phyloP scores from a whole-genome alignment of 2,888 invertebrate genomes.

The Lasioglossum malachurum region DNA sequence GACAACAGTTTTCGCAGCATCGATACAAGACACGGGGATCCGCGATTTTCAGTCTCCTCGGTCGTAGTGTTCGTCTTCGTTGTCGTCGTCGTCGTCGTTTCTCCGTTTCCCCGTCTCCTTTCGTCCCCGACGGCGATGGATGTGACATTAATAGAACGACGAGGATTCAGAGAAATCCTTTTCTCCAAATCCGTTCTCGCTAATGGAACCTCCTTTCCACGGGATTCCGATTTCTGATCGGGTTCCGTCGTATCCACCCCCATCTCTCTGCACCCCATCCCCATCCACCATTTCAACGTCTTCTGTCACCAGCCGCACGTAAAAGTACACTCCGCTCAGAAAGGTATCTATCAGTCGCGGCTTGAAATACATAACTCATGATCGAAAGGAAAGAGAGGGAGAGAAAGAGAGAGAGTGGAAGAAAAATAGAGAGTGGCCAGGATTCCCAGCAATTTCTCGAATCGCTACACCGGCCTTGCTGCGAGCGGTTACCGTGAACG shows the following conservation, averaged over 20 bases:
- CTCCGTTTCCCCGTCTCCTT: slow-evolving; percentile 23
- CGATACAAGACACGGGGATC: slow-evolving; percentile 53
- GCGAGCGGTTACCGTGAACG: neutral
- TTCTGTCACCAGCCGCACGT: slow-evolving; percentile 31
- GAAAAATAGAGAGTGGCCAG: neutral
- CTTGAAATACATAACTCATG: slow-evolving; percentile 37
- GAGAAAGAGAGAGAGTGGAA: neutral
- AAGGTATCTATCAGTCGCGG: slow-evolving; percentile 40
- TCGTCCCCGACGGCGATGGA: slow-evolving; percentile 56
- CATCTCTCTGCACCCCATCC: slow-evolving; percentile 12
- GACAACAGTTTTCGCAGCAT: slow-evolving; percentile 24
- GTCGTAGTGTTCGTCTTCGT: neutral
- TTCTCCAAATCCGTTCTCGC: slow-evolving; percentile 71
- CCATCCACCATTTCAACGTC: neutral
- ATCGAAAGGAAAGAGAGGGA: neutral
- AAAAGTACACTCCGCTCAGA: slow-evolving; percentile 42
- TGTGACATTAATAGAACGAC: slow-evolving; percentile 74
- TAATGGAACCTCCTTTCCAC: slow-evolving; percentile 70
- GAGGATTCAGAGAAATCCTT: slow-evolving; percentile 75
- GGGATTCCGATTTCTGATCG: slow-evolving; percentile 68
- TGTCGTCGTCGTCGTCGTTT: slow-evolving; percentile 15
- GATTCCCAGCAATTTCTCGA: slow-evolving; percentile 20
- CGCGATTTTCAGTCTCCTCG: slow-evolving; percentile 26
- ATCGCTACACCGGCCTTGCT: slow-evolving; percentile 11
- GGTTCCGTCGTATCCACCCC: slow-evolving; percentile 55